Conservation (phyloP, 1,140 invertebrate species). For the Nomia melanderi region DNA sequence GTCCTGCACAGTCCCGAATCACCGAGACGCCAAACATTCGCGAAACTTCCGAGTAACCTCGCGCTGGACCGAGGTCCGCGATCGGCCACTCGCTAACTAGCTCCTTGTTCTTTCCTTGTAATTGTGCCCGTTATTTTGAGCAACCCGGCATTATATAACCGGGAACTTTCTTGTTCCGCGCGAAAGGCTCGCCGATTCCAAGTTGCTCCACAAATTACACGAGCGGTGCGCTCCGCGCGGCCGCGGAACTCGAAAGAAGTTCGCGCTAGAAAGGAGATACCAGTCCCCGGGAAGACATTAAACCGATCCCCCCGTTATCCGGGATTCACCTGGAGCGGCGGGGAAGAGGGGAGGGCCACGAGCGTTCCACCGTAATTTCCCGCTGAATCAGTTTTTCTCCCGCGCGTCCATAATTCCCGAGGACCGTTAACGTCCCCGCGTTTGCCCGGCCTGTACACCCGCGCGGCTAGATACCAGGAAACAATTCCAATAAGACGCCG, state of each 20-base stretch:
- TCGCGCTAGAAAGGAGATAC: neutral
- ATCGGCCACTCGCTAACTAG: no score
- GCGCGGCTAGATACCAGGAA: neutral
- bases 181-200: neutral
- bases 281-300: neutral
- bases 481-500: slow-evolving; percentile 47
- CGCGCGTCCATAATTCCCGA: neutral
- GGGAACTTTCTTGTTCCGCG: neutral
- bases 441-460: neutral
- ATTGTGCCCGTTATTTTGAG: no score
- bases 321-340: neutral
- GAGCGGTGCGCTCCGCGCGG: no score
- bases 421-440: neutral
- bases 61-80: no score
- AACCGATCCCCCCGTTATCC: neutral
- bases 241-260: neutral
- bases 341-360: no score
- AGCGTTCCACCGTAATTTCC: neutral
- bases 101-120: no score
- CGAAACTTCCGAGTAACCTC: no score
- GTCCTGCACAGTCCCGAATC: no score
- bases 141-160: no score
- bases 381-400: neutral
- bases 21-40: no score
- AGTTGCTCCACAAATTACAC: neutral